Conservation (phyloP, 1,140 invertebrate species). For the Orussus abietinus region DNA sequence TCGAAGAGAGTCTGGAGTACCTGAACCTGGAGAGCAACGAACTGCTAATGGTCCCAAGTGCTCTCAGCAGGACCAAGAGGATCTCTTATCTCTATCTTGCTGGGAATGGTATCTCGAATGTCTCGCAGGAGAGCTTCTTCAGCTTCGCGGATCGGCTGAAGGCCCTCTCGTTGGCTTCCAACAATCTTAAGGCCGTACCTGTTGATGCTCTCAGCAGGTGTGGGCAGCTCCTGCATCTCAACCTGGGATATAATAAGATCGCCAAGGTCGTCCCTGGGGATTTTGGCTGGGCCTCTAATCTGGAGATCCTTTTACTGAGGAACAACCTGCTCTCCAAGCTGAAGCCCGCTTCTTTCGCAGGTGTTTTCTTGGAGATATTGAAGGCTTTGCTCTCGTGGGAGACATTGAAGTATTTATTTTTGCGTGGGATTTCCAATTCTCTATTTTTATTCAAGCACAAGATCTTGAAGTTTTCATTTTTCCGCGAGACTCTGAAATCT, state of each 20-base stretch:
- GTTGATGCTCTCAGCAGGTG: constrained; percentile 63
- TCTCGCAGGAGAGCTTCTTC: constrained; percentile 57
- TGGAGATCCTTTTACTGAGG: constrained; percentile 78
- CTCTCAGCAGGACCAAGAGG: constrained; percentile 62
- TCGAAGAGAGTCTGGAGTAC: constrained; percentile 72
- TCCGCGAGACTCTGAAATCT: too few species aligned
- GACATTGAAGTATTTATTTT: neutral
- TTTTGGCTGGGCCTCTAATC: constrained; percentile 76
- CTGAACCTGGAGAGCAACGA: constrained; percentile 80
- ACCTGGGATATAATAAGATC: constrained; percentile 84
- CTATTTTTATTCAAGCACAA: too few species aligned
- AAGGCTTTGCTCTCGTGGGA: neutral
- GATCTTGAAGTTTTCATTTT: too few species aligned
- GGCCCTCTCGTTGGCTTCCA: constrained; percentile 76
- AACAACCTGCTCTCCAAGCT: constrained; percentile 80
- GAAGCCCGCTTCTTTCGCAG: constrained; percentile 67
- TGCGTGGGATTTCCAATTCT: too few species aligned
- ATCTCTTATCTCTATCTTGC: constrained; percentile 79
- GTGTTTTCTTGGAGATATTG: neutral
- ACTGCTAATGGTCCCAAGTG: constrained; percentile 63
- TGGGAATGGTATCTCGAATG: constrained; percentile 68
- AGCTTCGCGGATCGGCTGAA: constrained; percentile 62
- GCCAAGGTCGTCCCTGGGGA: constrained; percentile 68
- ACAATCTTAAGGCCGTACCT: constrained; percentile 71
- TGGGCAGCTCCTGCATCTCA: constrained; percentile 72